Evolutionary conservation across 2,797 vertebrate genomes (phyloP).

Genomic region (Notamacropus eugenii): DNA sequence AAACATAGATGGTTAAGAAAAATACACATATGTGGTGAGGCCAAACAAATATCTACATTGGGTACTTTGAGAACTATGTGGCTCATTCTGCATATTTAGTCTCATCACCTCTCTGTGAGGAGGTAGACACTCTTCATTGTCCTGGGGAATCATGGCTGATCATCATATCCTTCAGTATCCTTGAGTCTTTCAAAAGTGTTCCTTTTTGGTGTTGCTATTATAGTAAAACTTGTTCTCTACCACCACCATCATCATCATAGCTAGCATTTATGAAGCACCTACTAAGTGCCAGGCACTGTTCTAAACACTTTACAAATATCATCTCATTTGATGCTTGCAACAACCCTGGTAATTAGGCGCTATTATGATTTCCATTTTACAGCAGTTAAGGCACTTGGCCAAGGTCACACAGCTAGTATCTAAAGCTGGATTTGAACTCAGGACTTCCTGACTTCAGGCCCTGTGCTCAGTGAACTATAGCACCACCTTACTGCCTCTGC

Average conservation of each 20-base stretch:
- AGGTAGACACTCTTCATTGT: too few species aligned
- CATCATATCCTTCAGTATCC: neutral
- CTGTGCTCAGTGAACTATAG: neutral
- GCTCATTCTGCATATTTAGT: too few species aligned
- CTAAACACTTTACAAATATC: neutral
- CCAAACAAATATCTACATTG: too few species aligned
- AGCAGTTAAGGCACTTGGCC: neutral
- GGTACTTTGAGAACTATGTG: too few species aligned
- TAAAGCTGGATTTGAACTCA: neutral
- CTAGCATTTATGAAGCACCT: neutral
- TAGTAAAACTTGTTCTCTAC: neutral
- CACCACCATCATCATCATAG: neutral
- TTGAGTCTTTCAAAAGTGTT: neutral
- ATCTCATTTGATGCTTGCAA: neutral
- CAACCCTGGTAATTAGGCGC: neutral
- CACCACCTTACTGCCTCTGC: neutral
- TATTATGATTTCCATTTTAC: neutral
- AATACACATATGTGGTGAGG: too few species aligned
- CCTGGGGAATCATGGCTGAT: too few species aligned
- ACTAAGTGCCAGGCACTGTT: neutral
- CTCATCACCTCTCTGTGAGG: too few species aligned
- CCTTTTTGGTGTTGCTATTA: neutral
- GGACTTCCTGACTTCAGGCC: neutral
- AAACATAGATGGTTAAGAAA: too few species aligned
- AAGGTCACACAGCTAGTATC: neutral